Percentiles rank a stretch among this genome's conserved stretches.
These are phyloP conservation scores for Polymixis lichenea DNA, from an alignment of 2,888 invertebrate genomes.

Conservation along the genomic window DNA sequence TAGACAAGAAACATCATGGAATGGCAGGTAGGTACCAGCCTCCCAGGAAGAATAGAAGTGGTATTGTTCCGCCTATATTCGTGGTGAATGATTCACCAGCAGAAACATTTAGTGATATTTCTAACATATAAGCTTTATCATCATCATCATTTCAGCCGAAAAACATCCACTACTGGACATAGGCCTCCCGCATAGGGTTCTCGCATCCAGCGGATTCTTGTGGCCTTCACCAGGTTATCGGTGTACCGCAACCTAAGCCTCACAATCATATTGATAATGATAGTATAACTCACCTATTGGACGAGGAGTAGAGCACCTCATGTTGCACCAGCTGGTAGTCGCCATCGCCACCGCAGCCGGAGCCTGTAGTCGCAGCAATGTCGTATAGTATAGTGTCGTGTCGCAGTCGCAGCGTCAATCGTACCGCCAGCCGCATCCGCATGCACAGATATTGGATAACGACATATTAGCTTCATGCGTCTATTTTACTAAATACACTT, in stretches of 20 bases:
- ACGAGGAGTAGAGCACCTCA: conserved; percentile 99
- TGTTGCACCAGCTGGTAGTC: conserved; percentile 99
- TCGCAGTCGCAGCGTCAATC: conserved; percentile 48
- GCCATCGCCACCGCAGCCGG: conserved; percentile 97
- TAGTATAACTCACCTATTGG: conserved; percentile 94
- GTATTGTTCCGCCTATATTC: neutral
- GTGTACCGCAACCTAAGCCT: neutral
- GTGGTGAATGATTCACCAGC: neutral
- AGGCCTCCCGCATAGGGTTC: no score
- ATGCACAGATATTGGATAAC: conserved; percentile 79
- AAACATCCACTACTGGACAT: no score
- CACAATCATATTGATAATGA: neutral
- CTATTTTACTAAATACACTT: conserved; percentile 48
- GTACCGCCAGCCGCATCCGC: conserved; percentile 69
- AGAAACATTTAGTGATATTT: neutral
- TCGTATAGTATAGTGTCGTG: conserved; percentile 46
- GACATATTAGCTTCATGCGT: conserved; percentile 71
- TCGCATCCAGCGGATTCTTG: no score
- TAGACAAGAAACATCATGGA: neutral
- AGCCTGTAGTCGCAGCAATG: conserved; percentile 89
- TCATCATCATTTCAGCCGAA: no score
- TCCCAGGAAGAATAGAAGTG: no score
- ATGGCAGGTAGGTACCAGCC: neutral
- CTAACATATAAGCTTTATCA: no score
- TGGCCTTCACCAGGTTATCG: no score